A percentile compares a stretch with the other conserved stretches of the same genome.
phyloP scores from a whole-genome alignment of 2,113 vertebrate species.

The Sinocyclocheilus anshuiensis region DNA sequence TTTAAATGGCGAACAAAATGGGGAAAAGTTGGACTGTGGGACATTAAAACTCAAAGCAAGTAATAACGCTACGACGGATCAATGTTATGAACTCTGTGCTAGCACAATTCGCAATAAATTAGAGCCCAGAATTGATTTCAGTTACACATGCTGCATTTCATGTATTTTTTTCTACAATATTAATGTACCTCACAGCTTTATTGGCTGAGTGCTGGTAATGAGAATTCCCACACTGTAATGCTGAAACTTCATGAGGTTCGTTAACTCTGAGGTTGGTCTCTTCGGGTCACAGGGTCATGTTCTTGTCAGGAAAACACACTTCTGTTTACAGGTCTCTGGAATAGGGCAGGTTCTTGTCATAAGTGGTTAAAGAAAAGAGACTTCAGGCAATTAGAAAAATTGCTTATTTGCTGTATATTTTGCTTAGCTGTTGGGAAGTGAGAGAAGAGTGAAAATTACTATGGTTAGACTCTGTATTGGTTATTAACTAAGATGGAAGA shows the following conservation, averaged over 20 bases:
- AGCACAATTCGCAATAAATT: conserved; percentile 35
- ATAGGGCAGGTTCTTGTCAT: conserved; percentile 16
- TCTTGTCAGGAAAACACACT: conserved; percentile 28
- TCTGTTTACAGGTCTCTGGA: conserved; percentile 25
- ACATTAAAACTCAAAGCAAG: conserved; percentile 36
- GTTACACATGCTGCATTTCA: conserved; percentile 19
- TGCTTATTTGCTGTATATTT: conserved; percentile 6
- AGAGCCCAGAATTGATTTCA: conserved; percentile 40
- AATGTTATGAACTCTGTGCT: conserved; percentile 20
- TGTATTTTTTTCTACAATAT: conserved; percentile 22
- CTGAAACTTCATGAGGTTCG: conserved; percentile 3
- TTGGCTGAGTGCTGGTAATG: conserved; percentile 18
- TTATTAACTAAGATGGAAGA: conserved; percentile 20
- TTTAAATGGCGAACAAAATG: conserved; percentile 37
- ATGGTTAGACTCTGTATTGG: not conserved
- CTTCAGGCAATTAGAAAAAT: conserved; percentile 44
- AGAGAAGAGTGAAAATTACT: not conserved
- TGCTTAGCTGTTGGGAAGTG: conserved; percentile 5
- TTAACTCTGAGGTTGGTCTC: conserved; percentile 20
- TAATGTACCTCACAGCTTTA: conserved; percentile 30
- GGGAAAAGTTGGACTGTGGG: conserved; percentile 39
- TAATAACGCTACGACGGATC: conserved; percentile 26
- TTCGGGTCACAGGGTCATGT: conserved; percentile 34
- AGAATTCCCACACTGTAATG: conserved; percentile 29
- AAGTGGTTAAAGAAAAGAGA: conserved; percentile 27